Percentiles rank a stretch among this genome's conserved stretches.
Conservation (phyloP, 2,797 vertebrate genomes). For the Sus cebifrons region DNA sequence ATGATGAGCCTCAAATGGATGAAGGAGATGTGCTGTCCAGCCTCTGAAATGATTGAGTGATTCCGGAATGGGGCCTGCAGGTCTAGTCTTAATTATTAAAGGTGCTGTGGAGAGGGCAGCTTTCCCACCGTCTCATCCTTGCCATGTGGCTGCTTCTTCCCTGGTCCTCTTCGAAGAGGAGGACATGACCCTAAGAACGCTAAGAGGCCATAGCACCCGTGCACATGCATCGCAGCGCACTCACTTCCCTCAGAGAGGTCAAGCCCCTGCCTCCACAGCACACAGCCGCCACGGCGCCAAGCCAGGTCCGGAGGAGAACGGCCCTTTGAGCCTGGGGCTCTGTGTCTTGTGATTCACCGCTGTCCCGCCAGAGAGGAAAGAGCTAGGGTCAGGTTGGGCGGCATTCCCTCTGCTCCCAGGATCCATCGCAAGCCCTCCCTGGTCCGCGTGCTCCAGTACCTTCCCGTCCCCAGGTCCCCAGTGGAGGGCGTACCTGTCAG, state of each 20-base stretch:
- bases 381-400: background rate
- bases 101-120: background rate
- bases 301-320: background rate
- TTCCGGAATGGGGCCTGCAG: background rate
- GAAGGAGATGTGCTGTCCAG: constrained; percentile 45
- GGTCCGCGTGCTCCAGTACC: background rate
- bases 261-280: fast-evolving
- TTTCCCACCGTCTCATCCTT: background rate
- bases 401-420: background rate
- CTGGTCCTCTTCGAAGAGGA: background rate
- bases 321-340: background rate
- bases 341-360: background rate
- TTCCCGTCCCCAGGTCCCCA: background rate
- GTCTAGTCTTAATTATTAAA: constrained; percentile 68
- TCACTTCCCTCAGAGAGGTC: too few species aligned
- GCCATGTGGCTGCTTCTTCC: background rate
- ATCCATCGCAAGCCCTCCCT: background rate
- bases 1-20: constrained; percentile 52
- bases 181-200: background rate
- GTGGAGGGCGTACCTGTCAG: background rate
- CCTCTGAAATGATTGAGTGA: constrained; percentile 63
- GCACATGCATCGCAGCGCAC: fast-evolving
- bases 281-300: background rate
- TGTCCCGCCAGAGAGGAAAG: background rate
- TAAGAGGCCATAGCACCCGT: background rate